Base-by-base conservation (phyloP, 1,140 invertebrate genomes). In the Doryteuthis pealeii region DNA sequence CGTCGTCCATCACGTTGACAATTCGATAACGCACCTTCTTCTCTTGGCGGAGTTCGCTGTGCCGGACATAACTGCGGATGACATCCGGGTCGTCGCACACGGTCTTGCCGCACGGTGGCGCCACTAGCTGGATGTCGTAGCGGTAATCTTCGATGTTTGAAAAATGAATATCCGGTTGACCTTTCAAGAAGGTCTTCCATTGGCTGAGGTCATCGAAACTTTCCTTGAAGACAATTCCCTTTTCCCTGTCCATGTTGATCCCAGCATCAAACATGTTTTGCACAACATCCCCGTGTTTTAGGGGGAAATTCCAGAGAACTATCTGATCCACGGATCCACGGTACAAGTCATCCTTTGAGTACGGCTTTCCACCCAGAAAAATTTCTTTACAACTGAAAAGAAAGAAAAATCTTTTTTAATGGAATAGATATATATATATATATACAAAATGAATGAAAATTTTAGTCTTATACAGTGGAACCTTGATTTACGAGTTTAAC, bases 11-110 rank as follows among this genome's bases (percentile, higher is more conserved):
- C 18, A 84, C 73, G 75, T 83, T 84, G n/a, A 83, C 71, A 2
- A 84, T 73, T 32, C 77, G 74, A 71, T 82, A 84, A 22, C 77
- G 77, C 18, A 83, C 65, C 68, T 62, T 70, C 71, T 83, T 85
- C 28, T 30, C 2, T 3, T 54, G 45, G 1, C 77, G 69, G 3
- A 85, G 70, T 28, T 77, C 73, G 30, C 49, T 26, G 68, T 79
- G 65, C 30, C 67, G 22, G 22, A 67, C 31, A 74, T 85, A 85
- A 69, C 78, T 79, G 8, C 66, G 62, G 0, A 84, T 74, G 26
- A 85, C 76, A n/a, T 78, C 76, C 28, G 85, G 84, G 68, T 84
- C 78, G 72, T 86, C 85, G 70, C 85, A 86, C 1, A 84, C 74
- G 1, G 85, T 84, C 31, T 81, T 30, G 0, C 85, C 85, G 74